These are phyloP conservation scores for Falco peregrinus DNA, from an alignment of 2,797 vertebrate genomes.

Conservation along the genomic window DNA sequence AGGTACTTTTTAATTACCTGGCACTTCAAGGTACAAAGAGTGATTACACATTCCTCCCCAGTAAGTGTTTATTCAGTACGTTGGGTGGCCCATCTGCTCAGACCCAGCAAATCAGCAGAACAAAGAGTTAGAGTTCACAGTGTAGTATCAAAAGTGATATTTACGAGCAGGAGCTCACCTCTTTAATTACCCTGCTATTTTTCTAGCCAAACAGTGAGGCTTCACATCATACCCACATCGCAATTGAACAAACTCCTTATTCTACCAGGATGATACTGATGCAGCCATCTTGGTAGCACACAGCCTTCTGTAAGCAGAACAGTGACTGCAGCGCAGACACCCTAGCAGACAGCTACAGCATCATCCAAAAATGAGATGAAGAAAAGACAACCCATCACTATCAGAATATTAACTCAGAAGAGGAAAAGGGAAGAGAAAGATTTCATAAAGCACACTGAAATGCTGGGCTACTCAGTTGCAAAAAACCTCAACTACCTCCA, in stretches of 20 bases:
- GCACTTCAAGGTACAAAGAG: constrained; percentile 22
- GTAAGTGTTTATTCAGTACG: constrained; percentile 62
- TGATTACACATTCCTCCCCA: constrained; percentile 34
- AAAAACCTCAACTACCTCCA: background rate
- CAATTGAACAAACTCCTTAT: constrained; percentile 10
- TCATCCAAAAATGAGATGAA: background rate
- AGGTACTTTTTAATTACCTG: constrained; percentile 48
- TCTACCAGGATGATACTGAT: background rate
- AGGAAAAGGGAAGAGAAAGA: background rate
- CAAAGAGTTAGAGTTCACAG: constrained; percentile 58
- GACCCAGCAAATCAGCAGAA: constrained; percentile 17
- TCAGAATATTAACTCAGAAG: background rate
- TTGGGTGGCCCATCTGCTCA: constrained; percentile 69
- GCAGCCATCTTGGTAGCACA: background rate
- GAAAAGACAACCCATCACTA: background rate
- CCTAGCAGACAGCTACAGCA: background rate
- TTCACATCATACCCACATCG: background rate
- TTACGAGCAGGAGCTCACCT: constrained; percentile 2
- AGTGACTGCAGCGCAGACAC: background rate
- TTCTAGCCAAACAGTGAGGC: constrained; percentile 2
- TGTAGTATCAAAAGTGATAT: background rate
- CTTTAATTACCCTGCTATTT: constrained; percentile 59
- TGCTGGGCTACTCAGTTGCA: background rate
- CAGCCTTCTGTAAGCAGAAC: background rate
- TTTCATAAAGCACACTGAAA: background rate